A percentile compares a stretch with the other conserved stretches of the same genome.
phyloP scores from a whole-genome alignment of 2,797 vertebrate genomes.

The Cyprinodon diabolis region DNA sequence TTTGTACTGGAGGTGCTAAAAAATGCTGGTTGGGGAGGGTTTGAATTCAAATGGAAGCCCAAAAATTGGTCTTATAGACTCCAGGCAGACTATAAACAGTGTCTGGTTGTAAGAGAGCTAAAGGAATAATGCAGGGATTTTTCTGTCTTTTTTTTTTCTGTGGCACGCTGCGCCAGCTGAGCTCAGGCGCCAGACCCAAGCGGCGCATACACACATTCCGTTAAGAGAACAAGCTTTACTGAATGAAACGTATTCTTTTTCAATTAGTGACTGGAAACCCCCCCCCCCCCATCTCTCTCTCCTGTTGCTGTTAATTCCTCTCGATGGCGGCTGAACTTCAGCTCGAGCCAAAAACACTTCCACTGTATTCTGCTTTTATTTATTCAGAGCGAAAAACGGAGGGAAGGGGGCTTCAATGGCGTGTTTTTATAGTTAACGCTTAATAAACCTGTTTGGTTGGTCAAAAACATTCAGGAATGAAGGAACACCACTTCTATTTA shows the following conservation, averaged over 20 bases:
- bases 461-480: not conserved
- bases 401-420: not conserved
- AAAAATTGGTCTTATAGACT: not conserved
- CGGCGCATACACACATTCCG: conserved; percentile 46
- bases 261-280: conserved; percentile 64
- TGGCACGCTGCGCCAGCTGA: conserved; percentile 49
- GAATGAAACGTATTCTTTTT: conserved; percentile 74
- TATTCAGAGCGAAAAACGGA: not conserved
- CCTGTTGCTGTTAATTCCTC: conserved; percentile 51
- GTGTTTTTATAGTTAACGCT: conserved; percentile 13
- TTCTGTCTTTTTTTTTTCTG: conserved; percentile 27
- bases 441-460: conserved; percentile 13
- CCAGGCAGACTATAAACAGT: not conserved
- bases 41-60: not conserved
- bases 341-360: conserved; percentile 42
- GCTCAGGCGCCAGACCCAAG: conserved; percentile 68
- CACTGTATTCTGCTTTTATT: conserved; percentile 20
- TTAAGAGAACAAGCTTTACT: conserved; percentile 56
- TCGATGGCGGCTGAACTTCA: conserved; percentile 38
- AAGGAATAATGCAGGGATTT: conserved; percentile 31
- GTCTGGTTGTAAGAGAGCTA: conserved; percentile 12
- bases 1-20: not conserved
- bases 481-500: not conserved
- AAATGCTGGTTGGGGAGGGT: not conserved
- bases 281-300: conserved; percentile 18